Conservation (phyloP, 2,113 vertebrate species). For the Hypocryptadius cinnamomeus region DNA sequence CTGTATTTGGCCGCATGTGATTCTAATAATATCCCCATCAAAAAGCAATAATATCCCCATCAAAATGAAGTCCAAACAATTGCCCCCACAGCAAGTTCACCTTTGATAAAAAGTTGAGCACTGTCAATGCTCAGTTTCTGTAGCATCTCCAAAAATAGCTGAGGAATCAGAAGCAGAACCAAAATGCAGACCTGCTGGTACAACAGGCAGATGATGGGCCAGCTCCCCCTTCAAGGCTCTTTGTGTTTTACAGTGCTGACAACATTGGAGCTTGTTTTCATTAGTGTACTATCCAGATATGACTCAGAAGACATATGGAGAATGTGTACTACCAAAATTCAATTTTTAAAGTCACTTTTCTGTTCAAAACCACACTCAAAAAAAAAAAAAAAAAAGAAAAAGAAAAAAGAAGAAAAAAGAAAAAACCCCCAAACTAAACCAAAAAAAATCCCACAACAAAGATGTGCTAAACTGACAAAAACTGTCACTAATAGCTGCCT, state of each 20-base stretch:
- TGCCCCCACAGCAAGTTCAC: background rate
- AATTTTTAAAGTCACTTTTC: slow-evolving; percentile 45
- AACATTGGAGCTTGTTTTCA: slow-evolving; percentile 22
- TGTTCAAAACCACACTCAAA: slow-evolving; percentile 8
- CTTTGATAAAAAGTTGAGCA: background rate
- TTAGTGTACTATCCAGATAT: slow-evolving; percentile 35
- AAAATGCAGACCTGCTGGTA: background rate
- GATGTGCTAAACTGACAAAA: slow-evolving; percentile 33
- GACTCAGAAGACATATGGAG: slow-evolving; percentile 57
- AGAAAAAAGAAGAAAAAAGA: background rate
- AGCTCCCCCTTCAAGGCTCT: background rate
- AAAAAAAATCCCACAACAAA: background rate
- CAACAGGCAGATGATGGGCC: background rate
- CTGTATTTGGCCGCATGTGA: background rate
- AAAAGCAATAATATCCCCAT: background rate
- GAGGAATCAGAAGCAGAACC: background rate
- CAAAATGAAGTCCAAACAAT: background rate
- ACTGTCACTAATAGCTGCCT: background rate
- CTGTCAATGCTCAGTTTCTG: background rate
- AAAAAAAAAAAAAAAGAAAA: background rate
- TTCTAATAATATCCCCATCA: background rate
- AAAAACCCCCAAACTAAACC: background rate
- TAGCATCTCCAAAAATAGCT: background rate
- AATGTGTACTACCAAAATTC: background rate
- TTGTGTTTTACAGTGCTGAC: background rate